Conservation (phyloP, 2,888 invertebrate genomes). For the Leucophenga montana region DNA sequence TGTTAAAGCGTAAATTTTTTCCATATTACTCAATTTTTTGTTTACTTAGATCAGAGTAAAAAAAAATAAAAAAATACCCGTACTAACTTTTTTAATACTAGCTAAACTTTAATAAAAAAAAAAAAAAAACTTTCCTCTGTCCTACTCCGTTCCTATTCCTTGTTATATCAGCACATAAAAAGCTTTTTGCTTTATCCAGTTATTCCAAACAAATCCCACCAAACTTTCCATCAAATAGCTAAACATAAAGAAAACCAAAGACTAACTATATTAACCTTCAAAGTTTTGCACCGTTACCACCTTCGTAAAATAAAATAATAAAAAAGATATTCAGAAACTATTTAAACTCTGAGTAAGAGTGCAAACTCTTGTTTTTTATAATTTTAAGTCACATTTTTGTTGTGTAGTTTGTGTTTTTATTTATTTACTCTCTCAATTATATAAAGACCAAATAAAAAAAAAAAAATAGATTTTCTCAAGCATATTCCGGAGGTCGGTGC, state of each 20-base stretch:
- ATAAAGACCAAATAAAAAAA: conserved; percentile 14
- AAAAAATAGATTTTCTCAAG: conserved; percentile 71
- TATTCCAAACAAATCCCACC: neutral
- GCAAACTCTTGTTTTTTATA: neutral
- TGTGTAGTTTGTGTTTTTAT: conserved; percentile 20
- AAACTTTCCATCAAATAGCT: conserved; percentile 21
- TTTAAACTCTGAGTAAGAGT: conserved; percentile 37
- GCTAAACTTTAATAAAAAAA: neutral
- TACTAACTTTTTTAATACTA: neutral
- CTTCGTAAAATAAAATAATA: conserved; percentile 49
- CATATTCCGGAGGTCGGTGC: conserved; percentile 72
- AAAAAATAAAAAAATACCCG: conserved; percentile 32
- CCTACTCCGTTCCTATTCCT: neutral
- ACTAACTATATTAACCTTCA: conserved; percentile 41
- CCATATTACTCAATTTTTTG: conserved; percentile 16
- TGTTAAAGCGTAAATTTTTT: conserved; percentile 70
- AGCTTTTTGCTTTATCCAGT: neutral
- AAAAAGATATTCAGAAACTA: conserved; percentile 31
- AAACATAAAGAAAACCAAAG: neutral
- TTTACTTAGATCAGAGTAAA: neutral
- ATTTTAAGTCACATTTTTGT: neutral
- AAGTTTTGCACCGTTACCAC: conserved; percentile 70
- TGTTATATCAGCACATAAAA: neutral
- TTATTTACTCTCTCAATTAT: neutral
- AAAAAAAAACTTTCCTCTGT: too few relatives aligned